These are phyloP conservation scores for Coptotermes formosanus DNA, from an alignment of 1,140 invertebrate species.

Conservation along the genomic window DNA sequence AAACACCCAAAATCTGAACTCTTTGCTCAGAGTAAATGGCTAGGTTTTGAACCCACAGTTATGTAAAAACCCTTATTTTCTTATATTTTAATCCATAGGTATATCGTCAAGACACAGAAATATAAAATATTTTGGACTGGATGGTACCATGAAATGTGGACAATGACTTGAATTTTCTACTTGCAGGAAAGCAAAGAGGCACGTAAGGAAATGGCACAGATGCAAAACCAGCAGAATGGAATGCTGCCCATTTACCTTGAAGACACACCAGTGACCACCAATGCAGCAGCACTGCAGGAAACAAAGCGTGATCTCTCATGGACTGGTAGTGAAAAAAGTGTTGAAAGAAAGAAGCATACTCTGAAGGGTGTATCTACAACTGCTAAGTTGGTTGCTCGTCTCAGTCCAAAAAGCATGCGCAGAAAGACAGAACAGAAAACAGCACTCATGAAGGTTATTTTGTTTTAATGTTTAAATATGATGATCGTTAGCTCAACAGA, in stretches of 20 bases:
- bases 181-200: conserved; percentile 43
- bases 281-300: neutral
- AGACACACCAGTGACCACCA: neutral
- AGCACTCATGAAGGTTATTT: conserved; percentile 61
- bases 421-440: conserved; percentile 54
- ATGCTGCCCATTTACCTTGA: conserved; percentile 35
- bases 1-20: no score
- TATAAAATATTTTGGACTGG: no score
- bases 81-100: no score
- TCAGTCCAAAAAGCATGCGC: conserved; percentile 64
- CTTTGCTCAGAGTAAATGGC: no score
- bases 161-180: no score
- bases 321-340: conserved; percentile 31
- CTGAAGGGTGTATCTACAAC: conserved; percentile 58
- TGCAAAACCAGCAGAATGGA: conserved; percentile 48
- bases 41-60: no score
- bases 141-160: no score
- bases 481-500: neutral
- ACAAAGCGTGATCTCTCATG: conserved; percentile 23
- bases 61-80: no score
- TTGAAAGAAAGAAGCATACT: conserved; percentile 46
- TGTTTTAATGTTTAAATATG: conserved; percentile 24
- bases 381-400: conserved; percentile 59
- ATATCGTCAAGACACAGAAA: no score
- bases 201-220: conserved; percentile 49